phyloP scores from a whole-genome alignment of 1,140 invertebrate species.

The Drosophila oshimai region DNA sequence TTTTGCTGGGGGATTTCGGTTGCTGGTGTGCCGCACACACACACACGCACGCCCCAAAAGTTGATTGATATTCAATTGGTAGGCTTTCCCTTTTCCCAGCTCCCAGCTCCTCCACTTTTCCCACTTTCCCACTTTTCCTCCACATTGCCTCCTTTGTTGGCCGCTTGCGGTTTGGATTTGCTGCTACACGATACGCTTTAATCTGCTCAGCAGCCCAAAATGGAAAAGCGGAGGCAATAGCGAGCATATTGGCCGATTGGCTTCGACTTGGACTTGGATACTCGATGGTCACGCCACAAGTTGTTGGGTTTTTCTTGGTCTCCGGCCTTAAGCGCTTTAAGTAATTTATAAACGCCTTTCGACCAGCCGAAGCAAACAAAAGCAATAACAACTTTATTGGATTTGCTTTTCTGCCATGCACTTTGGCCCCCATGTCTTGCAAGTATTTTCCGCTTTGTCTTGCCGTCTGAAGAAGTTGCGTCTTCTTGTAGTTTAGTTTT shows the following conservation, averaged over 20 bases:
- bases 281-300: constrained; percentile 62
- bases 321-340: constrained; percentile 71
- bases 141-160: constrained; percentile 47
- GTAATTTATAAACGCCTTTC: constrained; percentile 79
- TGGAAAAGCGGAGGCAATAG: constrained; percentile 1
- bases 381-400: constrained; percentile 74
- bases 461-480: constrained; percentile 7
- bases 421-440: constrained; percentile 27
- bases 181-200: constrained; percentile 78
- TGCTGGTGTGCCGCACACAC: neutral
- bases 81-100: constrained; percentile 59
- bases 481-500: constrained; percentile 7
- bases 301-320: constrained; percentile 36
- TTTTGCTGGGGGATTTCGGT: constrained; percentile 17
- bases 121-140: neutral
- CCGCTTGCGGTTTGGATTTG: constrained; percentile 73
- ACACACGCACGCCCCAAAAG: constrained; percentile 46
- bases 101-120: neutral
- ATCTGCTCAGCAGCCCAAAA: constrained; percentile 47
- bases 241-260: constrained; percentile 58
- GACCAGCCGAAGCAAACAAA: constrained; percentile 45
- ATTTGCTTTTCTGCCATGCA: constrained; percentile 41
- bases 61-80: constrained; percentile 82
- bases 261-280: constrained; percentile 2
- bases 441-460: neutral